Conservation (phyloP, 2,797 vertebrate species). For the Salmo trutta region DNA sequence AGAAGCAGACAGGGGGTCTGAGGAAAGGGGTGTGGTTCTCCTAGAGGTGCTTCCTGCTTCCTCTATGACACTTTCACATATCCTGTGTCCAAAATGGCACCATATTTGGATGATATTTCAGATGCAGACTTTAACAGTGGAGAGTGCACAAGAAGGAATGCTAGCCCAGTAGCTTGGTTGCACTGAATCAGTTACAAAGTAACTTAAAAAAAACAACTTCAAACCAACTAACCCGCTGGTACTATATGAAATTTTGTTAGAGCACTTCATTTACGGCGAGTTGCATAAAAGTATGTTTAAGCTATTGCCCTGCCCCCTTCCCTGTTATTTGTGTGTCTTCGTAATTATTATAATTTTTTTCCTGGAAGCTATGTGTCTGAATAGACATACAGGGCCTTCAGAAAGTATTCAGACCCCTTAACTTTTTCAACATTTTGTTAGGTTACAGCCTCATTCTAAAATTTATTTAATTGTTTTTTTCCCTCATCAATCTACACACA, state of each 20-base stretch:
- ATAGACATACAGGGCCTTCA: slow-evolving; percentile 36
- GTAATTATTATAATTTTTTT: slow-evolving; percentile 64
- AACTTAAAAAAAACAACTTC: slow-evolving; percentile 56
- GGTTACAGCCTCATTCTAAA: too few relatives aligned
- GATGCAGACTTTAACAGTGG: slow-evolving; percentile 57
- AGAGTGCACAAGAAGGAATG: slow-evolving; percentile 61
- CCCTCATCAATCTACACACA: too few relatives aligned
- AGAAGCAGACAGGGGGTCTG: slow-evolving; percentile 59
- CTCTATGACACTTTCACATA: slow-evolving; percentile 64
- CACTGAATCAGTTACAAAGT: slow-evolving; percentile 60
- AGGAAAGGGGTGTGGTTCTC: slow-evolving; percentile 36
- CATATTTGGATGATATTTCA: neutral
- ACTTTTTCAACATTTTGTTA: too few relatives aligned
- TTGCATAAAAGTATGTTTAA: slow-evolving; percentile 67
- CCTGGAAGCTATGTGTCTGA: slow-evolving; percentile 66
- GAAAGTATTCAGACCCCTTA: too few relatives aligned
- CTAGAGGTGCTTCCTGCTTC: slow-evolving; percentile 61
- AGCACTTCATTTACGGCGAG: slow-evolving; percentile 74
- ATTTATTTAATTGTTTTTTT: rapidly evolving
- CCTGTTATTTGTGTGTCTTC: slow-evolving; percentile 72
- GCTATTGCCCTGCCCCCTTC: slow-evolving; percentile 70
- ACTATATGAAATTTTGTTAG: slow-evolving; percentile 67
- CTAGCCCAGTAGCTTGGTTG: slow-evolving; percentile 73
- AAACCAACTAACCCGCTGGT: slow-evolving; percentile 67
- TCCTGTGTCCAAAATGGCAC: slow-evolving; percentile 55